These are phyloP conservation scores for Proales similis DNA, from an alignment of 1,140 invertebrate species.

Conservation along the genomic window DNA sequence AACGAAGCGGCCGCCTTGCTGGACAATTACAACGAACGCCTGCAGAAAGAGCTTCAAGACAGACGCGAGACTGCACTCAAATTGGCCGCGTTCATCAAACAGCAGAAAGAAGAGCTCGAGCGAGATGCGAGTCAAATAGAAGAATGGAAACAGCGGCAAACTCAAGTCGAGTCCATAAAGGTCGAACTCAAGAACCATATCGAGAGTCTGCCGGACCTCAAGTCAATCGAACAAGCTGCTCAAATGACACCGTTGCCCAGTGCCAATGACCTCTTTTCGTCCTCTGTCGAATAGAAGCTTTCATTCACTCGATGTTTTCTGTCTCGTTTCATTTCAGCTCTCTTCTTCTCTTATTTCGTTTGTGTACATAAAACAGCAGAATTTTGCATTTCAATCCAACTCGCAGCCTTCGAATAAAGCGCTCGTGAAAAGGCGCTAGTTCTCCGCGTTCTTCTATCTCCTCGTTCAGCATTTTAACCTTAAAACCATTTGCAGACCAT, in stretches of 20 bases:
- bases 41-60: conserved; percentile 78
- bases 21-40: conserved; percentile 75
- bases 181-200: conserved; percentile 82
- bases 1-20: conserved; percentile 76
- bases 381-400: no score
- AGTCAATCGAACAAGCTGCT: conserved; percentile 75
- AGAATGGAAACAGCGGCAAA: conserved; percentile 23
- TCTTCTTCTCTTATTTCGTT: no score
- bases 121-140: conserved; percentile 64
- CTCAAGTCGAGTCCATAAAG: conserved; percentile 67
- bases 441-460: no score
- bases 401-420: no score
- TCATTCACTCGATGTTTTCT: no score
- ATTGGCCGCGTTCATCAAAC: conserved; percentile 74
- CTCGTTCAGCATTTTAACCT: no score
- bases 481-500: no score
- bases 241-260: conserved; percentile 82
- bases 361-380: no score
- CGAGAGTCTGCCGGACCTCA: conserved; percentile 81
- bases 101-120: conserved; percentile 71
- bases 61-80: conserved; percentile 71
- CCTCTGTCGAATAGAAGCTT: no score
- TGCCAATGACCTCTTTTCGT: conserved; percentile 75
- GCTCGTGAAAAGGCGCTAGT: no score
- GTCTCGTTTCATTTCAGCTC: no score